Base-by-base conservation (phyloP, 2,888 invertebrate genomes). In the Rhingia rostrata region DNA sequence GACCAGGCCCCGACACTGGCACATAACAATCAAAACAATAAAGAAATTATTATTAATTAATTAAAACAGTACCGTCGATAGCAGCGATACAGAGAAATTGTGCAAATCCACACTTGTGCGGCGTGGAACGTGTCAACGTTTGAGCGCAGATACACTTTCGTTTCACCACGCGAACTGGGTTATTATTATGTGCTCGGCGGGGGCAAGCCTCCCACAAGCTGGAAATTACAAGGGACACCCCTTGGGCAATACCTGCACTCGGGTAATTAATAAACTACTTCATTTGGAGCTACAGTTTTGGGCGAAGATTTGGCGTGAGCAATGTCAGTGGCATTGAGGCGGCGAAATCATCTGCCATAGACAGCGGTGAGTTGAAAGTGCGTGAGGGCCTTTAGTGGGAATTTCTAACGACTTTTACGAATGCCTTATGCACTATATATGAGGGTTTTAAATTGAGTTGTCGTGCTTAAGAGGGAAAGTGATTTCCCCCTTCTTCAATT, bases 151-250 rank as follows among this genome's bases (percentile, higher is more conserved):
- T 60, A 61, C 32, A 83, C 83, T 78, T 83, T 79, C 73, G 73
- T 63, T 83, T 79, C 79, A 69, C 79, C 79, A 49, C 41, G 64
- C 73, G 43, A 83, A 61, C 63, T 83, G 79, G 83, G 83, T 79
- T 83, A 83, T 53, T 53, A 45, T 61, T 53, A 22, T 30, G 51
- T 33, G 58, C 72, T 64, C 22, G 35, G 43, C 58, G 63, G 47
- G 35, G 14, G 37, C 30, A 39, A n/a, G 35, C 30, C 51, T 53
- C 35, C 5, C 14, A 37, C 56, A 63, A 41, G 12, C 30, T 9
- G 39, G 7, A 37, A 3, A 2, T 22, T 22, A 14, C 43, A 56
- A 63, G 69, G 69, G 32, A 69, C 14, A 33, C 77, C 77, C 64
- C 70, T 51, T 45, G 60, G 60, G 66, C 49, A 41, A 74, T 58